A percentile compares a stretch with the other conserved stretches of the same genome.
Conservation (phyloP, 2,888 invertebrate species). For the Dinocampus coccinellae region DNA sequence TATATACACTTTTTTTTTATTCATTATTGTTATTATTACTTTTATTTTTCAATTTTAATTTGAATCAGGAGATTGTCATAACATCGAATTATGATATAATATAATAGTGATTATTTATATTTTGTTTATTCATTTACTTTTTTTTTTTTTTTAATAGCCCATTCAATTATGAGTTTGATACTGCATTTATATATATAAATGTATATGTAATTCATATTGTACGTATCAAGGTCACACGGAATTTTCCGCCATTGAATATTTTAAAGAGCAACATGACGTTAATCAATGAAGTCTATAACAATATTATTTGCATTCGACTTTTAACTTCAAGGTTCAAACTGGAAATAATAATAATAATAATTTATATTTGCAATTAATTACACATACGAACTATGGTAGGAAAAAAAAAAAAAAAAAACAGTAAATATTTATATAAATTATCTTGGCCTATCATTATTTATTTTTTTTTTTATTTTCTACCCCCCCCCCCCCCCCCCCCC, state of each 20-base stretch:
- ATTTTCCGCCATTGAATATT: slow-evolving; percentile 59
- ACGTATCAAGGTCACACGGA: slow-evolving; percentile 60
- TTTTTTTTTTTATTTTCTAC: not conserved
- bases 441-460: not conserved
- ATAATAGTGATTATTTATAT: not conserved
- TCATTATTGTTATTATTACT: too few species aligned
- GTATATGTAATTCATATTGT: slow-evolving; percentile 8
- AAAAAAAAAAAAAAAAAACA: not conserved
- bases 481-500: too few species aligned
- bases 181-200: not conserved
- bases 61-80: not conserved
- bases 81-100: too few species aligned
- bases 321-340: slow-evolving; percentile 15
- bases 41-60: too few species aligned
- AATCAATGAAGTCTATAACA: not conserved
- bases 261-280: slow-evolving; percentile 18
- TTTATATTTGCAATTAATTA: not conserved
- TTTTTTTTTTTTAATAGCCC: too few species aligned
- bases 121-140: not conserved
- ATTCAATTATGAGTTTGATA: not conserved
- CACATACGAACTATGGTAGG: not conserved
- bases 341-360: not conserved
- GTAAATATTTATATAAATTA: not conserved
- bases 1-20: too few species aligned
- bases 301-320: slow-evolving; percentile 37